Evolutionary conservation across 2,888 invertebrate species (phyloP).

Genomic region (Synergus itoensis): DNA sequence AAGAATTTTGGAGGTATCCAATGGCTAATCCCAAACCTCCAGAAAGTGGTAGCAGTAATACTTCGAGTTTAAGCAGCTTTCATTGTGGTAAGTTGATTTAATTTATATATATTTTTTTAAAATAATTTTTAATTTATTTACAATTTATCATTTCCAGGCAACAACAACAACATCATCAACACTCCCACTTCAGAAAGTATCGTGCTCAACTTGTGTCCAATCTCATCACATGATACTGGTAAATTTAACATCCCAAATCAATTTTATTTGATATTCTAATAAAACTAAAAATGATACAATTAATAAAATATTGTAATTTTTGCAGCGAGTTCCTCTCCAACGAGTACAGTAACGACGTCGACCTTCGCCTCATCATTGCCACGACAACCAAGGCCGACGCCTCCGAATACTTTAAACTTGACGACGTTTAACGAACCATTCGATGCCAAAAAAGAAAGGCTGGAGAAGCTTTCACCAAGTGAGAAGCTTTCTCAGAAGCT

Average conservation of each 20-base stretch:
- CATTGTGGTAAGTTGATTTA: conserved; percentile 66
- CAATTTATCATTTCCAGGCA: conserved; percentile 42
- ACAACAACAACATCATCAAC: conserved; percentile 69
- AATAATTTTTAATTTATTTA: conserved; percentile 21
- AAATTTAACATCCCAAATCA: conserved; percentile 47
- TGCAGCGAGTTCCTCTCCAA: conserved; percentile 66
- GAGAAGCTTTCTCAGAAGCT: conserved; percentile 73
- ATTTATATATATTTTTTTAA: conserved; percentile 5
- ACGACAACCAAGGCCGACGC: conserved; percentile 86
- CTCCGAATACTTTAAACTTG: conserved; percentile 90
- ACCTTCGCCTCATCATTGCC: conserved; percentile 80
- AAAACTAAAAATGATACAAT: neutral
- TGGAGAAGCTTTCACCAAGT: conserved; percentile 67
- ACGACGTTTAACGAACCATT: conserved; percentile 78
- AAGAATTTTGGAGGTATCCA: conserved; percentile 90
- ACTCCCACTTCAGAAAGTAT: conserved; percentile 78
- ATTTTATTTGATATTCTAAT: too few relatives aligned
- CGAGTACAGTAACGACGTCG: conserved; percentile 79
- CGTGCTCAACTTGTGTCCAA: conserved; percentile 87
- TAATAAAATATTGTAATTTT: neutral
- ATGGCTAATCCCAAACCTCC: conserved; percentile 86
- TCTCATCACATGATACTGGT: conserved; percentile 73
- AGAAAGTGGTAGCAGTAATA: conserved; percentile 78
- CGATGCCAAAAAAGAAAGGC: conserved; percentile 67
- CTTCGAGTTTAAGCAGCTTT: conserved; percentile 88